These are phyloP conservation scores for Heteromyza rotundicornis DNA, from an alignment of 2,888 invertebrate genomes.

Conservation along the genomic window DNA sequence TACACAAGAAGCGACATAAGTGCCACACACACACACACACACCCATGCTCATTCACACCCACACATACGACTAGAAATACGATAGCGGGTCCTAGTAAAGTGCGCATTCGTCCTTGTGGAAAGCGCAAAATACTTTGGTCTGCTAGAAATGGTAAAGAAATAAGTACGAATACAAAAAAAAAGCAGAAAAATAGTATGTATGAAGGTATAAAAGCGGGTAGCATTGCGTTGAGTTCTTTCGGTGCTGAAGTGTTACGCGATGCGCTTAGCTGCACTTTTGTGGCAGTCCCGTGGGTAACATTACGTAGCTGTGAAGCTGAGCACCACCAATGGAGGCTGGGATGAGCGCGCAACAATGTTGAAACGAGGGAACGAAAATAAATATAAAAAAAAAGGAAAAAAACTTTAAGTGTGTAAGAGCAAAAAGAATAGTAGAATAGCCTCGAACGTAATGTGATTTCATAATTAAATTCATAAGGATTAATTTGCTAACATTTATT, in stretches of 20 bases:
- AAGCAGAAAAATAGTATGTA: neutral
- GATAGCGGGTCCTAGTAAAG: neutral
- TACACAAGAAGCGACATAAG: neutral
- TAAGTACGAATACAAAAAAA: neutral
- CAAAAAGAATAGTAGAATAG: conserved; percentile 22
- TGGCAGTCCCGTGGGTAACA: conserved; percentile 18
- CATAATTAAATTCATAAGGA: conserved; percentile 54
- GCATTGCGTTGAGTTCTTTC: too few species aligned
- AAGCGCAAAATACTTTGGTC: too few species aligned
- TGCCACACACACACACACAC: neutral
- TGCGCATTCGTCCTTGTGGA: conserved; percentile 15
- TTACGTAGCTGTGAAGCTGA: conserved; percentile 10
- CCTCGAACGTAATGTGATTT: conserved; percentile 32
- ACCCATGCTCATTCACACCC: neutral
- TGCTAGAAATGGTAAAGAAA: too few species aligned
- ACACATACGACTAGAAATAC: neutral
- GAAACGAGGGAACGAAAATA: neutral
- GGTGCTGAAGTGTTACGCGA: conserved; percentile 14
- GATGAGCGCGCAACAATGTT: neutral
- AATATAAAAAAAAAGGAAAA: neutral
- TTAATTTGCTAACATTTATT: conserved; percentile 41
- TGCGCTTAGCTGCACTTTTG: conserved; percentile 25
- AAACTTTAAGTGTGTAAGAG: conserved; percentile 2
- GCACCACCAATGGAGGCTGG: neutral
- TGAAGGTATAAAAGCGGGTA: too few species aligned